Evolutionary conservation across 1,140 invertebrate species (phyloP), one percentile per base, ranked within the genome.

Genomic region (Forficula auricularia): DNA sequence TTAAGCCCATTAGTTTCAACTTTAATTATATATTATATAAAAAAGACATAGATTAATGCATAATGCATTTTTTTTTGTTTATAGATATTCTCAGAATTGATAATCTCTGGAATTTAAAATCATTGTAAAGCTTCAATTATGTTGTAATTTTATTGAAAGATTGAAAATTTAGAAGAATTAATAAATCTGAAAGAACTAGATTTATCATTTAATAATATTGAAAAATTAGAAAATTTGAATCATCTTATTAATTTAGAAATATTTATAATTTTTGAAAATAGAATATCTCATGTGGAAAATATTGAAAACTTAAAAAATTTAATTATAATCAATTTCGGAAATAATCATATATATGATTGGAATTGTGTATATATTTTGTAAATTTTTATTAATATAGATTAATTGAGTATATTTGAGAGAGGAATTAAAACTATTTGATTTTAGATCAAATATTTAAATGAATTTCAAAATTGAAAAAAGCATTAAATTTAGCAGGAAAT

Each of bases 141-240:
- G 77, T 43, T 89, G 94, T 56, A 95, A 88, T 59, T 68, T 71
- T 46, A 79, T 97, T 31, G 71, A 80, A 80, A 78, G 62, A 95
- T 97, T 37, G 85, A 95, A 60, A 82, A 90, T 61, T 63, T 97
- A 7, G 77, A 79, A 40, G 70, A 70, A 54, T 60, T 94, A 0
- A 69, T 70, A 4, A 72, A 86, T 37, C 63, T 96, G 3, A 74
- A 68, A 46, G 78, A 89, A 64, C 60, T 96, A 12, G 84, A 82
- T 54, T 58, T 87, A 27, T 80, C 84, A 13, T 87, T 85, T 50
- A 96, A 96, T 64, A 72, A 75, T 35, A 85, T 96, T 33, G 66
- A 71, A 48, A 70, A 69, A 53, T 83, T 95, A 37, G 84, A 91
- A 65, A 86, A 87, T 50, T 62, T 94, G 10, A 71, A 84, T 14